Percentiles rank a stretch among this genome's conserved stretches.
These are phyloP conservation scores for Saccopteryx bilineata DNA, from an alignment of 2,113 vertebrate species.

Conservation along the genomic window DNA sequence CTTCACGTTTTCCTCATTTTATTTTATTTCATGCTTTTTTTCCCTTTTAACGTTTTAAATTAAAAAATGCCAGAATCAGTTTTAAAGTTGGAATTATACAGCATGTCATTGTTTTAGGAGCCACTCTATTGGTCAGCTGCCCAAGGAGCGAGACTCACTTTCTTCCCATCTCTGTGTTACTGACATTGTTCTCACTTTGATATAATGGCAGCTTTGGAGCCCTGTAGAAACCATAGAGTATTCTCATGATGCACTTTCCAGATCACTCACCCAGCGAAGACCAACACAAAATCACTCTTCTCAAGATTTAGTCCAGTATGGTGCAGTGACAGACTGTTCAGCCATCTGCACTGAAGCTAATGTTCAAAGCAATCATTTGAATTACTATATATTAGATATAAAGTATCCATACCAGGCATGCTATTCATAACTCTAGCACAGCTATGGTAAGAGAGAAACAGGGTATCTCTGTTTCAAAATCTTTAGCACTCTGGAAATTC, in stretches of 20 bases:
- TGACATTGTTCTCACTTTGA: not conserved
- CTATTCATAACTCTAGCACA: not conserved
- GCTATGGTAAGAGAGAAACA: not conserved
- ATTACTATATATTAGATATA: not conserved
- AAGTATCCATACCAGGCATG: not conserved
- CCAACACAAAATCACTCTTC: not conserved
- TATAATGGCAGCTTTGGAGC: not conserved
- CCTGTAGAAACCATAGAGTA: accelerated
- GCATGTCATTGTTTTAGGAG: not conserved
- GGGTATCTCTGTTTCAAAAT: not conserved
- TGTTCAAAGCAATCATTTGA: not conserved
- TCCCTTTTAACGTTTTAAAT: not conserved
- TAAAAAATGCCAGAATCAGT: not conserved
- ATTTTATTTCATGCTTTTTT: not conserved
- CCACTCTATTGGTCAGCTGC: not conserved
- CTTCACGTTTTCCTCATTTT: not conserved
- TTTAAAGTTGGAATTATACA: not conserved
- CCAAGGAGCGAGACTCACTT: not conserved
- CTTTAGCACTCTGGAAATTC: not conserved
- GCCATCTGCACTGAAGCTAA: not conserved
- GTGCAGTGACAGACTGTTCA: not conserved
- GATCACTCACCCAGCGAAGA: not conserved
- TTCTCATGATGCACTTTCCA: not conserved
- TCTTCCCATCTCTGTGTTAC: not conserved
- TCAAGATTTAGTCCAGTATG: not conserved